phyloP scores from a whole-genome alignment of 2,113 vertebrate species.

The Pelusios castaneus region DNA sequence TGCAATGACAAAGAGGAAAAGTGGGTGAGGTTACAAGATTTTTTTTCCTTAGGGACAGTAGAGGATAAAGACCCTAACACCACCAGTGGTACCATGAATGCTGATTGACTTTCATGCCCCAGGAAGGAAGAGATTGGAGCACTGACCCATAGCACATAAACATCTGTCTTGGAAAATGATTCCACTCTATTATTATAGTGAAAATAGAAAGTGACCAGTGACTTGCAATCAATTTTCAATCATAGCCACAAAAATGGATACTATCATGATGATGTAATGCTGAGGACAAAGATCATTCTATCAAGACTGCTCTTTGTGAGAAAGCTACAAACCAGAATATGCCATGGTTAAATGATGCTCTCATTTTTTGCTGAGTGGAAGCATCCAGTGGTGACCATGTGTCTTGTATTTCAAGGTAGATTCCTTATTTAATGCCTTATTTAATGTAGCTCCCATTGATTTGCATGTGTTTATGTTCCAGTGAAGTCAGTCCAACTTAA shows the following conservation, averaged over 20 bases:
- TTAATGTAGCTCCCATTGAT: not conserved
- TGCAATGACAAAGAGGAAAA: not conserved
- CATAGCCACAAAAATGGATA: not conserved
- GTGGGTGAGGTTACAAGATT: not conserved
- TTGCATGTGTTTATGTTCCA: not conserved
- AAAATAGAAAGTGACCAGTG: not conserved
- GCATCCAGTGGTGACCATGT: not conserved
- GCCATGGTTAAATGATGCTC: not conserved
- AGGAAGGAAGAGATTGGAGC: not conserved
- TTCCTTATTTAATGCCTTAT: not conserved
- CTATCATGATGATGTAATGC: not conserved
- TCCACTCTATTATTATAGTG: not conserved
- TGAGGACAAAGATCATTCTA: not conserved
- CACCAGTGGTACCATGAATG: not conserved
- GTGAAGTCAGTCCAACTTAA: not conserved
- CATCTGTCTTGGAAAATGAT: not conserved
- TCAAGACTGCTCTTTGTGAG: not conserved
- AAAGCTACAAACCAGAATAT: not conserved
- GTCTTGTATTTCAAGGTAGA: not conserved
- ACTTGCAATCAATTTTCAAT: not conserved
- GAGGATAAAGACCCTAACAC: not conserved
- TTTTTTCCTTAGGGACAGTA: not conserved
- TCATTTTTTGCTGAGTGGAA: not conserved
- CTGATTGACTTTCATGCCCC: not conserved
- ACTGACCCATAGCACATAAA: not conserved